phyloP scores from a whole-genome alignment of 2,113 vertebrate species.

The Meriones unguiculatus region DNA sequence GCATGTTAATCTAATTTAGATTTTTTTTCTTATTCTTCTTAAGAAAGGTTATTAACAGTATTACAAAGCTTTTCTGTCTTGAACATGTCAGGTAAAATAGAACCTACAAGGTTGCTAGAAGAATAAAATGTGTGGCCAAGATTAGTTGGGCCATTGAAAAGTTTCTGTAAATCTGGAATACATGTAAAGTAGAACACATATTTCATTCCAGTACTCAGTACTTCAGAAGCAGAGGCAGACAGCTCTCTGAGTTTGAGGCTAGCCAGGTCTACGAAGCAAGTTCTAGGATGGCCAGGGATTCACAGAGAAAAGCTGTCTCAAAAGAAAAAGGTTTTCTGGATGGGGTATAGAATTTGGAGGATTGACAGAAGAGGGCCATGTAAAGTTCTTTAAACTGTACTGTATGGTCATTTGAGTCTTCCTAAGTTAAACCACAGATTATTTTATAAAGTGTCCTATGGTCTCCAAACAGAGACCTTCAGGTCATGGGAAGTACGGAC shows the following conservation, averaged over 20 bases:
- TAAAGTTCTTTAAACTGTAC: background rate
- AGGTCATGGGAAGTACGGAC: background rate
- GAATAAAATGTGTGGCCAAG: background rate
- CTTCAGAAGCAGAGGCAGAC: background rate
- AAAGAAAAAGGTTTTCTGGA: background rate
- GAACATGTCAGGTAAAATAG: background rate
- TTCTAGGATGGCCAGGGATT: background rate
- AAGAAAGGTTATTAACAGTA: background rate
- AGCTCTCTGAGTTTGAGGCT: background rate
- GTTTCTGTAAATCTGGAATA: background rate
- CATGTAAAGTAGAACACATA: too few relatives aligned
- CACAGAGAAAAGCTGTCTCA: background rate
- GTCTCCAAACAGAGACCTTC: background rate
- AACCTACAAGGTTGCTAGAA: background rate
- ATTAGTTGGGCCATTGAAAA: background rate
- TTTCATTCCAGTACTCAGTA: background rate
- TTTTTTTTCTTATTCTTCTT: background rate
- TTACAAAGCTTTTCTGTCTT: background rate
- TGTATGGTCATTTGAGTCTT: background rate
- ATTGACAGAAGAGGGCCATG: background rate
- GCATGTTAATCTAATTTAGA: slow-evolving; percentile 47
- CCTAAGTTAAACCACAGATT: background rate
- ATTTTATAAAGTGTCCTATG: background rate
- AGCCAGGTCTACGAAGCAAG: background rate
- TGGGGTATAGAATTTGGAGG: too few relatives aligned